phyloP scores from a whole-genome alignment of 2,888 invertebrate species.

The Drosophila paracracens region DNA sequence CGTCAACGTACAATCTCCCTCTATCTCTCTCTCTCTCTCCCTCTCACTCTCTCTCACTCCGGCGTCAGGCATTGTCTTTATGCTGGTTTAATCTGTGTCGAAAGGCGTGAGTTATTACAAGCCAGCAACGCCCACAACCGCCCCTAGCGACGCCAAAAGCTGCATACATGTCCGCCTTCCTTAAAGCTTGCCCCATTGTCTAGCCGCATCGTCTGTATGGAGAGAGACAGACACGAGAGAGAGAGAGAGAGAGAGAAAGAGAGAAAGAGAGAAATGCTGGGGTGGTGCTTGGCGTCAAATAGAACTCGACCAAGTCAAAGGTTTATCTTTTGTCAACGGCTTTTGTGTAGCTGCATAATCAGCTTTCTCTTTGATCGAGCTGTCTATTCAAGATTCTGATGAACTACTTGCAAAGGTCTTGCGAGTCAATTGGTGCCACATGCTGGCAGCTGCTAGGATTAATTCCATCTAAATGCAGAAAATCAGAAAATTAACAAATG shows the following conservation, averaged over 20 bases:
- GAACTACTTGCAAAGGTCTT: conserved; percentile 19
- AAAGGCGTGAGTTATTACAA: conserved; percentile 82
- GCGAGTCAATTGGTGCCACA: conserved; percentile 48
- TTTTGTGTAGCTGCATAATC: conserved; percentile 72
- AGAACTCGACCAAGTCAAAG: conserved; percentile 69
- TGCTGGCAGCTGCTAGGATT: conserved; percentile 5
- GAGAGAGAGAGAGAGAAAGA: neutral
- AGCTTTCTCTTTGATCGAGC: conserved; percentile 69
- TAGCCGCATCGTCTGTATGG: conserved; percentile 20
- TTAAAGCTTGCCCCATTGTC: conserved; percentile 44
- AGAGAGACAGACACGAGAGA: neutral
- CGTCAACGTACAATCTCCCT: conserved; percentile 52
- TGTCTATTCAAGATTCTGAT: conserved; percentile 39
- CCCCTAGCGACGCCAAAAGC: conserved; percentile 36
- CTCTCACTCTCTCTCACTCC: conserved; percentile 9
- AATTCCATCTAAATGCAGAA: neutral
- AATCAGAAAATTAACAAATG: neutral
- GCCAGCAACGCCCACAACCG: conserved; percentile 67
- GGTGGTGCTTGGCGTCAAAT: conserved; percentile 23
- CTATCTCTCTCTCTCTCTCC: conserved; percentile 25
- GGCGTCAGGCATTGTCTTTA: conserved; percentile 68
- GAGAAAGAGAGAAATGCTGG: neutral
- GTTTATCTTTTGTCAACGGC: conserved; percentile 78
- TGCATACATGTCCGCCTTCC: conserved; percentile 32
- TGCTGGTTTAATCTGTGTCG: conserved; percentile 80